A percentile compares a stretch with the other conserved stretches of the same genome.
phyloP scores from a whole-genome alignment of 2,797 vertebrate species.

The Sebastes aleutianus region DNA sequence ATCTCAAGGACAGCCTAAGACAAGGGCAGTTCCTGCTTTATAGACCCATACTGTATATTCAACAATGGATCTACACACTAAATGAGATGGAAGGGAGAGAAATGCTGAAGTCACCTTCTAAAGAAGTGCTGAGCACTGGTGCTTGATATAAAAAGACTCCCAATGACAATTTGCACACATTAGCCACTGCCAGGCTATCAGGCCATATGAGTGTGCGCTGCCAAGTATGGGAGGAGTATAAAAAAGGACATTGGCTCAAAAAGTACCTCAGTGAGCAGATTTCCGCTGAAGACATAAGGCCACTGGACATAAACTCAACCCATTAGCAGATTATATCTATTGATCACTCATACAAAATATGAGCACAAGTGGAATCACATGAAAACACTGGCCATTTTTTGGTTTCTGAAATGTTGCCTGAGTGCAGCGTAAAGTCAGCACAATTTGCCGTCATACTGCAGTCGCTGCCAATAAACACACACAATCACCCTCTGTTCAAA shows the following conservation, averaged over 20 bases:
- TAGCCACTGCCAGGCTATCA: slow-evolving; percentile 78
- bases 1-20: slow-evolving; percentile 79
- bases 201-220: slow-evolving; percentile 67
- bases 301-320: slow-evolving; percentile 70
- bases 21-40: slow-evolving; percentile 74
- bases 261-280: slow-evolving; percentile 76
- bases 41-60: slow-evolving; percentile 77
- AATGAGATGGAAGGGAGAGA: slow-evolving; percentile 81
- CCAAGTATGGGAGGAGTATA: slow-evolving; percentile 71
- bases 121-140: slow-evolving; percentile 80
- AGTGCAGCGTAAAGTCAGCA: slow-evolving; percentile 33
- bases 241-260: slow-evolving; percentile 77
- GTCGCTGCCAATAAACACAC: neutral
- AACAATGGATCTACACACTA: slow-evolving; percentile 81
- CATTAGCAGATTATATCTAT: slow-evolving; percentile 82
- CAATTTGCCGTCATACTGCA: slow-evolving; percentile 5
- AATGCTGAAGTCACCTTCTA: slow-evolving; percentile 80
- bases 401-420: slow-evolving; percentile 17
- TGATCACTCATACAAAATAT: slow-evolving; percentile 69
- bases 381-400: slow-evolving; percentile 47
- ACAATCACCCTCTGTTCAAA: neutral
- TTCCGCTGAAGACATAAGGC: slow-evolving; percentile 72
- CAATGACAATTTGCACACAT: slow-evolving; percentile 86
- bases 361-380: slow-evolving; percentile 48
- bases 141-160: slow-evolving; percentile 80